Conservation (phyloP, 2,888 invertebrate genomes). For the Helobdella robusta region DNA sequence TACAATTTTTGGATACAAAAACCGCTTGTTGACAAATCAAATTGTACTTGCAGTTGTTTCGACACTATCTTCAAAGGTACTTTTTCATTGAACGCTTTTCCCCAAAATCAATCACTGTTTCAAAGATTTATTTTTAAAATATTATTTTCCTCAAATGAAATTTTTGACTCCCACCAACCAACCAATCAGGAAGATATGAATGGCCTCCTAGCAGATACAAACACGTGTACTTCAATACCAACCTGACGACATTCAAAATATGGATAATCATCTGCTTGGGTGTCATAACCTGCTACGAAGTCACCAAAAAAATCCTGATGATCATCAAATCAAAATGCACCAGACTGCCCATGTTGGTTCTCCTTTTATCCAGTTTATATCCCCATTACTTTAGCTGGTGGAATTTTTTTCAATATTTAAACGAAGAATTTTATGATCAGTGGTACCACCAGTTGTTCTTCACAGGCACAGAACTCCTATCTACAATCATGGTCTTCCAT, state of each 20-base stretch:
- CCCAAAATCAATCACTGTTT: neutral
- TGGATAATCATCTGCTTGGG: constrained; percentile 38
- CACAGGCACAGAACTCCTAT: constrained; percentile 43
- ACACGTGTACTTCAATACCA: constrained; percentile 47
- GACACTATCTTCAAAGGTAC: constrained; percentile 67
- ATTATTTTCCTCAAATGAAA: too few relatives aligned
- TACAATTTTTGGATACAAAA: constrained; percentile 60
- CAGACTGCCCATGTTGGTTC: constrained; percentile 40
- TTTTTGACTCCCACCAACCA: too few relatives aligned
- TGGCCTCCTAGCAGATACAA: constrained; percentile 46
- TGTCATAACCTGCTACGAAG: constrained; percentile 43
- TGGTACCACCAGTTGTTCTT: constrained; percentile 45
- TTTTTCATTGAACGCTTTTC: neutral
- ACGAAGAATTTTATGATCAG: constrained; percentile 45
- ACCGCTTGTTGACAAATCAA: constrained; percentile 58
- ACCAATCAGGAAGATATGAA: constrained; percentile 46
- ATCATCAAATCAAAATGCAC: constrained; percentile 36
- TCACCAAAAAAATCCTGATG: constrained; percentile 41
- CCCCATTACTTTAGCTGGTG: constrained; percentile 49
- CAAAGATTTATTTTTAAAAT: neutral
- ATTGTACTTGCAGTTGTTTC: constrained; percentile 66
- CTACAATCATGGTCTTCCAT: constrained; percentile 42
- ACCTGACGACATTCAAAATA: constrained; percentile 41
- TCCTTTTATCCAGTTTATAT: constrained; percentile 43
- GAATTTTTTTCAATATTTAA: constrained; percentile 47